Evolutionary conservation across 2,888 invertebrate genomes (phyloP), one percentile per base, ranked within the genome.

Genomic region (Callinectes sapidus): DNA sequence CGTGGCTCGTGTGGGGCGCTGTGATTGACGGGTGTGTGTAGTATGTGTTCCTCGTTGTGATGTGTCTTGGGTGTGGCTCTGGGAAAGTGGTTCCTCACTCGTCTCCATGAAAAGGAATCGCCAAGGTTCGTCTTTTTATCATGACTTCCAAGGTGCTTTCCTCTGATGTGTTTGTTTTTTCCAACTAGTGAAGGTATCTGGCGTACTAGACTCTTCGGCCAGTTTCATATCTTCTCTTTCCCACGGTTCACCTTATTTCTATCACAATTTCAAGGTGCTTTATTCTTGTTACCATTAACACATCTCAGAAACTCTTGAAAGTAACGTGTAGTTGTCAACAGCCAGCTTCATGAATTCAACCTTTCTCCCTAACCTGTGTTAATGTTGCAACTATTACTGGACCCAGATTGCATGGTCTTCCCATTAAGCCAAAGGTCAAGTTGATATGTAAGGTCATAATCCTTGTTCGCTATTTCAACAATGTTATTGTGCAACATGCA

Each of bases 11-110:
- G 32, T 5, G 35, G 81, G 13, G 32, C 2, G 16, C 32, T 16
- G 81, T 32, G 35, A 81, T 35, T 81, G 81, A 81, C 2, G 81
- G 18, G 14, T 81, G 61, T 32, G 35, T 81, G 81, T 28, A 28
- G 28, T 32, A 35, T 81, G 18, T 35, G 81, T 32, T 35, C 32
- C 81, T 71, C 28, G 28, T 28, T 71, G 71, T 71, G 71, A 71
- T 28, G 71, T 71, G 71, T 28, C 71, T 16, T 81, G 81, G 81
- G 81, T 81, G 81, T 81, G 81, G 81, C 81, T 35, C 81, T 16
- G 16, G 81, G 81, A 81, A 35, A 35, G 81, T 2, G 81, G 81
- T 81, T 32, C 35, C 48, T 48, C 81, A 35, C 35, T 81, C 81
- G 18, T 81, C 81, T 35, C 35, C 32, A 35, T 81, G 81, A 35